Base-by-base conservation (phyloP, 1,140 invertebrate species). In the Drosophila tristis region DNA sequence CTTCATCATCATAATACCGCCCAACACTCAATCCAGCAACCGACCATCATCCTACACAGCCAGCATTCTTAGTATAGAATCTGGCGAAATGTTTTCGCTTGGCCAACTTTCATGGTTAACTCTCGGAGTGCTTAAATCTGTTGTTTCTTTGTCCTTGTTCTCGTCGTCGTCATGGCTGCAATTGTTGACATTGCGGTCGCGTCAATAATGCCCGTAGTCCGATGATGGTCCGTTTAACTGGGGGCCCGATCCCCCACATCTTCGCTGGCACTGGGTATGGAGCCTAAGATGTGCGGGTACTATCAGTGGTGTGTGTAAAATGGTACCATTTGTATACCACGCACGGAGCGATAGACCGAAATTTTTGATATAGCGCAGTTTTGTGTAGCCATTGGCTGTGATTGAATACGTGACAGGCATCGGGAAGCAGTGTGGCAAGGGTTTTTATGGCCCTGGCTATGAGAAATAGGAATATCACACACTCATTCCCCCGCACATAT, bases 351-450 rank as follows among this genome's bases (percentile, higher is more conserved):
- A 70, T 67, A 77, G 66, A 67, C 65, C 66, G 29, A 86, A 79
- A 85, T 87, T 87, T 87, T 87, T 87, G 82, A 87, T 89, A 87
- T 87, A 87, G 82, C 82, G 78, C 82, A 73, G 78, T 87, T 89
- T 73, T 87, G 84, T 86, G 82, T 89, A 81, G 84, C 82, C 84
- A 79, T 82, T 89, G 72, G 73, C 82, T 87, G 82, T 87, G 82
- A 87, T 87, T 87, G 82, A 87, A 87, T 87, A 87, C 82, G 82
- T 87, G 82, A 67, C 64, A 31, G 29, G 82, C 78, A 87, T 87
- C 29, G 29, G 53, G 49, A 79, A 82, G 55, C 51, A 70, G 65
- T 43, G n/a, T 23, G 44, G 66, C 84, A 89, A 89, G 82, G 82
- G 84, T 68, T 84, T 78, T 81, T 78, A 85, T 42, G 68, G 62